Evolutionary conservation across 2,797 vertebrate genomes (phyloP).

Genomic region (Meriones psammophilus): DNA sequence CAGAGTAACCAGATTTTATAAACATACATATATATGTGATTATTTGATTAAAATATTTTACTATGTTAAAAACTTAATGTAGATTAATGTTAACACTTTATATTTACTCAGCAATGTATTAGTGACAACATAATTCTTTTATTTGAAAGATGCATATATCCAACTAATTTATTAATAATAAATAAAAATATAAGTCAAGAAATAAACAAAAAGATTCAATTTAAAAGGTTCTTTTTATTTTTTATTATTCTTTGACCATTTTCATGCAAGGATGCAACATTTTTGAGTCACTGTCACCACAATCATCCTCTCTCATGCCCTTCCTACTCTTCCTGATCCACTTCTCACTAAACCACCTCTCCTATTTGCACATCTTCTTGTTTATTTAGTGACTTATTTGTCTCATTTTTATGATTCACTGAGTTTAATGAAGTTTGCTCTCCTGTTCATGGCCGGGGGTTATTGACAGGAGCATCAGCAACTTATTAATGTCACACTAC

Average conservation of each 20-base stretch:
- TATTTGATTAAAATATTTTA: neutral
- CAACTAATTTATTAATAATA: neutral
- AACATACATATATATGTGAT: neutral
- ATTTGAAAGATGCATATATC: neutral
- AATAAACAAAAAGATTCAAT: neutral
- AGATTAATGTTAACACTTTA: neutral
- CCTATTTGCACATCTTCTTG: neutral
- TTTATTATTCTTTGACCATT: neutral
- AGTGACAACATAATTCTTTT: neutral
- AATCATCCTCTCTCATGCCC: too few relatives aligned
- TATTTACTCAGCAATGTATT: neutral
- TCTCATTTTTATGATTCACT: neutral
- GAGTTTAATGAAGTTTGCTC: neutral
- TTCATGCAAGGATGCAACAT: neutral
- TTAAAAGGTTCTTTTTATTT: neutral
- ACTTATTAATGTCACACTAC: neutral
- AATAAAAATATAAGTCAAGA: conserved; percentile 14
- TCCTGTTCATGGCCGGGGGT: neutral
- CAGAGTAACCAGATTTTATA: conserved; percentile 30
- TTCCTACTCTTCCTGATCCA: neutral
- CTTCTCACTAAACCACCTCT: neutral
- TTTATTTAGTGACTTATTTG: neutral
- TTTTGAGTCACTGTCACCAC: neutral
- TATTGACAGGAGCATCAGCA: neutral
- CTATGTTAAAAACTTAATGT: conserved; percentile 24